Evolutionary conservation across 1,140 invertebrate genomes (phyloP), one percentile per base, ranked within the genome.

Genomic region (Spodoptera frugiperda): DNA sequence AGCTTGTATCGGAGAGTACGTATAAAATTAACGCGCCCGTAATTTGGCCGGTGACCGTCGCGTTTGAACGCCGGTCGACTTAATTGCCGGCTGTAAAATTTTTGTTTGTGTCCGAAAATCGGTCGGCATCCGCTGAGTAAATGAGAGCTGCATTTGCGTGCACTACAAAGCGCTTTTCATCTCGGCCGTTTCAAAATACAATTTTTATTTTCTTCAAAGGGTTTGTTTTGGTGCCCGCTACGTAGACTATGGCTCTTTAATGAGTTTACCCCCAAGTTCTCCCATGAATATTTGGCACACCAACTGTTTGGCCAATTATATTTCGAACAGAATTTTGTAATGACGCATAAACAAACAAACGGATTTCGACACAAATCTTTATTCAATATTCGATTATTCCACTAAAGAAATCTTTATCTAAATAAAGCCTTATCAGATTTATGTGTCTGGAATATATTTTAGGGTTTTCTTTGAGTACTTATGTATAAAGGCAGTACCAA

Each of bases 31-130:
- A 75, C 63, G 46, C 75, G 21, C 25, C 63, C 51, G 78, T 79
- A 77, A 78, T 79, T 80, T 79, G 75, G 80, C 76, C 72, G 77
- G 63, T 51, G 59, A 51, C 59, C 21, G 67, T 68, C 61, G 51
- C 70, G 61, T 75, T 77, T 70, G 61, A 75, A 76, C 76, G 74
- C 63, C 25, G 65, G 49, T 51, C 51, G 74, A 61, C 78, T 87
- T 88, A 86, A 86, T 83, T 87, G 76, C 83, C 63, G 77, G 74
- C 68, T 82, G 82, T 85, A 86, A 86, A 85, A 89, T 83, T 75
- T 80, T 83, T 87, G 82, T 88, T 88, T 82, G 77, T 82, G 67
- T 83, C 87, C 71, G 70, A 86, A 39, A 84, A 79, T 81, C 71
- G 73, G 61, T 74, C 77, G 77, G 57, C 79, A 80, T 85, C 85